Conservation (phyloP, 2,797 vertebrate species). For the Eleutherodactylus coqui region DNA sequence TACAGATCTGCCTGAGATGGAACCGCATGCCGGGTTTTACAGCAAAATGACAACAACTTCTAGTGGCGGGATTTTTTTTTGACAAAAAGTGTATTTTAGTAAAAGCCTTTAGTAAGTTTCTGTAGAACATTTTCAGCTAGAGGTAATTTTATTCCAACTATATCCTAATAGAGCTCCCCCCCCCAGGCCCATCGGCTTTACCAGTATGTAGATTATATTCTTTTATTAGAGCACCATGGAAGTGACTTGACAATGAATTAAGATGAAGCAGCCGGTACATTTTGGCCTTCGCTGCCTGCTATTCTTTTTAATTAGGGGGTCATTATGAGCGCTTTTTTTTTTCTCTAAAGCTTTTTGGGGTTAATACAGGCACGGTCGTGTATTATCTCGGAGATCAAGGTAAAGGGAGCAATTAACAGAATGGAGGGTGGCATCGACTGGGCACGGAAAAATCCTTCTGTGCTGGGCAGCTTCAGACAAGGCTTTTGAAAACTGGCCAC, state of each 20-base stretch:
- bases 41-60: no score
- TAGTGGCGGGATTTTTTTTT: no score
- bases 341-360: background rate
- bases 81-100: no score
- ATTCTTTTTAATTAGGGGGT: conserved; percentile 21
- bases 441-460: background rate
- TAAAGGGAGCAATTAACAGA: conserved; percentile 13
- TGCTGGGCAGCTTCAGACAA: background rate
- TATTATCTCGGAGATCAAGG: conserved; percentile 5
- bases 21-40: no score
- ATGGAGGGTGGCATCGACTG: conserved; percentile 32
- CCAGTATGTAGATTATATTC: background rate
- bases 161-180: background rate
- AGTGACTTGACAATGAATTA: conserved; percentile 7
- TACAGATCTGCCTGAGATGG: no score
- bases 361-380: background rate
- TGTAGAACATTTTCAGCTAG: background rate
- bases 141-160: background rate
- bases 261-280: background rate
- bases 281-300: background rate
- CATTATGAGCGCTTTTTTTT: background rate
- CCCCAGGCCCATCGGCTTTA: background rate
- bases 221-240: background rate
- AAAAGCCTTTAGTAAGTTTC: background rate
- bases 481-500: background rate